Percentiles rank a stretch among this genome's conserved stretches.
Evolutionary conservation across 2,888 invertebrate genomes (phyloP).

Genomic region (Rhagium mordax): DNA sequence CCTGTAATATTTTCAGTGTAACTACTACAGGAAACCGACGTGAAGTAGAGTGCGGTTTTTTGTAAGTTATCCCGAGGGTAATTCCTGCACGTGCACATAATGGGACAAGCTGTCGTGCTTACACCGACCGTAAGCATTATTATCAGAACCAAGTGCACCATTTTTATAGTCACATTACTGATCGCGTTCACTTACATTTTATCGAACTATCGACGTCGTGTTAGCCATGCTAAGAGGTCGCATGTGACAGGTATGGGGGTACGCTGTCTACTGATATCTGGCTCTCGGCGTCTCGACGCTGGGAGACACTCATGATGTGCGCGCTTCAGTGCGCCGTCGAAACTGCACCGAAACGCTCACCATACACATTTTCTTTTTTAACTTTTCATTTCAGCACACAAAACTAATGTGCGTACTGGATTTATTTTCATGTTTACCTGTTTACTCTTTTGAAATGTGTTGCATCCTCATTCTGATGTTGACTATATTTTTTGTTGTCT

Average conservation of each 20-base stretch:
- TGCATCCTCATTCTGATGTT: not conserved
- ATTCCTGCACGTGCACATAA: constrained; percentile 61
- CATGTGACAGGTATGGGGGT: constrained; percentile 29
- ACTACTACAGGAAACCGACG: constrained; percentile 44
- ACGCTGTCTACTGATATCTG: constrained; percentile 48
- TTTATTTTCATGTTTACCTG: constrained; percentile 30
- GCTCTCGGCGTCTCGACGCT: constrained; percentile 46
- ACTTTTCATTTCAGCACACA: constrained; percentile 35
- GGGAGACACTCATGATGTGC: constrained; percentile 52
- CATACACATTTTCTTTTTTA: constrained; percentile 14
- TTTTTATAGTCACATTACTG: constrained; percentile 56
- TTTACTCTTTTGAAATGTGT: not conserved
- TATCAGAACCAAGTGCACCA: constrained; percentile 63
- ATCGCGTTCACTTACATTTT: constrained; percentile 29
- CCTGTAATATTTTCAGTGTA: constrained; percentile 47
- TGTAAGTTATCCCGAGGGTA: constrained; percentile 52
- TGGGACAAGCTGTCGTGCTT: constrained; percentile 61
- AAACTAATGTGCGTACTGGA: constrained; percentile 37
- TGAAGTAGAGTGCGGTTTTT: constrained; percentile 48
- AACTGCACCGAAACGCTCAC: constrained; percentile 13
- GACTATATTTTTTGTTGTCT: not conserved
- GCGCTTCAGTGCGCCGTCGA: constrained; percentile 49
- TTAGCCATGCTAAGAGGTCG: constrained; percentile 18
- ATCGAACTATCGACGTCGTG: constrained; percentile 21
- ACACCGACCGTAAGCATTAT: constrained; percentile 62